A percentile compares a stretch with the other conserved stretches of the same genome.
These are phyloP conservation scores for Crocodylus rhombifer DNA, from an alignment of 2,797 vertebrate species.

Conservation along the genomic window DNA sequence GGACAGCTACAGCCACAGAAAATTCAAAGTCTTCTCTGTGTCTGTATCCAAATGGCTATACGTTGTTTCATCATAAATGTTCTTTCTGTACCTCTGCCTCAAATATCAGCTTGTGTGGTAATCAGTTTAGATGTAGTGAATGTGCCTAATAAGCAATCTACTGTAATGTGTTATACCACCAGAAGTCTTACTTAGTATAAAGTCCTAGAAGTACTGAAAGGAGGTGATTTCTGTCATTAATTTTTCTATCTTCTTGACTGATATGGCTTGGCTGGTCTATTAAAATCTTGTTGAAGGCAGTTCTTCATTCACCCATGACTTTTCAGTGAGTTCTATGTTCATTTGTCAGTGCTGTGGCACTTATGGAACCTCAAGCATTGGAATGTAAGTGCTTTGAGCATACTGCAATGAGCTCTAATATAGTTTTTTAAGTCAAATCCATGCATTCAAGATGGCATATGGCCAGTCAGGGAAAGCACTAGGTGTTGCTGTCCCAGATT, in stretches of 20 bases:
- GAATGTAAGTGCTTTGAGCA: background rate
- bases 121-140: background rate
- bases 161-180: background rate
- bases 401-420: background rate
- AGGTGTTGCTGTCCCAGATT: background rate
- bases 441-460: background rate
- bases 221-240: background rate
- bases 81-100: background rate
- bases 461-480: background rate
- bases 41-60: background rate
- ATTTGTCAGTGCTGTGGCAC: background rate
- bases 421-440: background rate
- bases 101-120: background rate
- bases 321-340: background rate
- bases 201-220: background rate
- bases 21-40: background rate
- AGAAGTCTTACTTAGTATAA: background rate
- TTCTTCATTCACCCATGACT: background rate
- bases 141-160: background rate
- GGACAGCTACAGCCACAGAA: background rate
- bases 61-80: background rate
- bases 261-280: background rate
- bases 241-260: rapidly evolving
- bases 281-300: background rate
- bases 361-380: background rate